Evolutionary conservation across 1,140 invertebrate genomes (phyloP).

Genomic region (Colletes gigas): DNA sequence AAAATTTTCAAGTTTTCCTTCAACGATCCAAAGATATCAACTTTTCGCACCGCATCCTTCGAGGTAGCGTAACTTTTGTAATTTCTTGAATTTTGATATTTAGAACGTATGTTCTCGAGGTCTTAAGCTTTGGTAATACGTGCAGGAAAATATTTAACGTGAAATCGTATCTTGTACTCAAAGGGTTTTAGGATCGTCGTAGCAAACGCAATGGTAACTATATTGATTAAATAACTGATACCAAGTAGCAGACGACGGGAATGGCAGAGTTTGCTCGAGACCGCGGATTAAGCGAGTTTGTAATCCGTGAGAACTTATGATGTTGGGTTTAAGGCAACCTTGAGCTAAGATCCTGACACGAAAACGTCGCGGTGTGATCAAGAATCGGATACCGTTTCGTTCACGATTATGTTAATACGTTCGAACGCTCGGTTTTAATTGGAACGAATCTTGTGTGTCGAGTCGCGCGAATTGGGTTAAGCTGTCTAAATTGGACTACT

Average conservation of each 20-base stretch:
- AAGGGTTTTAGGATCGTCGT: not conserved
- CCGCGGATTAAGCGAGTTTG: constrained; percentile 9
- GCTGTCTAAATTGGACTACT: no score
- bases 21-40: no score
- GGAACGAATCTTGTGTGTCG: not conserved
- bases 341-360: not conserved
- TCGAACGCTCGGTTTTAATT: not conserved
- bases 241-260: not conserved
- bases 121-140: no score
- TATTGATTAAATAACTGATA: constrained; percentile 19
- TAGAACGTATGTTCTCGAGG: no score
- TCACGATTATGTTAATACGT: not conserved
- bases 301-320: constrained; percentile 3
- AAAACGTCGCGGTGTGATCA: not conserved
- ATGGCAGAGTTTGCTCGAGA: not conserved
- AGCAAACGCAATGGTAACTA: not conserved
- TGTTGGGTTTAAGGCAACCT: not conserved
- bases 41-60: no score
- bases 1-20: no score
- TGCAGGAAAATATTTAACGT: no score
- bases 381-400: not conserved
- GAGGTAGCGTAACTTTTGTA: no score
- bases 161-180: no score
- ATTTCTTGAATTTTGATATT: no score
- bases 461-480: no score